Evolutionary conservation across 2,113 vertebrate species (phyloP), one percentile per base, ranked within the genome.

Genomic region (Halcyon malimbica): DNA sequence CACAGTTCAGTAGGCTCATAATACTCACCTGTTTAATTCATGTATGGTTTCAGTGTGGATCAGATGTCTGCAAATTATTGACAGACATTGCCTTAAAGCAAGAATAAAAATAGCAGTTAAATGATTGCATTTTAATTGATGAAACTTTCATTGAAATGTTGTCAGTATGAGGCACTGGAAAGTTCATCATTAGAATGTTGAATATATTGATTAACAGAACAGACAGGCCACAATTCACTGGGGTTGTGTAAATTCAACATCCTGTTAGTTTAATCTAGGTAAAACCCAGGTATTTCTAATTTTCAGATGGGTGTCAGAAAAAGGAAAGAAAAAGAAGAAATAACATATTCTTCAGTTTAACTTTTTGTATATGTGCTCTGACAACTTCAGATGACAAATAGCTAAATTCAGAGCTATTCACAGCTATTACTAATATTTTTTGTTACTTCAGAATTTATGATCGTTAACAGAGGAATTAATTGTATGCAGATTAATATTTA

Each of bases 81-180:
- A 88, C 67, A 95, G 64, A 83, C 26, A 42, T 37, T 89, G 50
- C 13, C 39, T 92, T 62, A 37, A 62, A 90, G n/a, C 33, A 74
- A 60, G 60, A 87, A 77, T 91, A 83, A 91, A 95, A 91, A 76
- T 68, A 92, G 76, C 16, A 93, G 18, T 53, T 75, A 73, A 82
- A 73, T 35, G 11, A 64, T 41, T 19, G 2, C 70, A 56, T 94
- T 96, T 96, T 94, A 41, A 54, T 74, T 93, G 79, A 93, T 67
- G 69, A 93, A 93, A 37, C 23, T 59, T 81, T 85, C 26, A 59
- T 19, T 95, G 94, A 96, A 96, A 91, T 95, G 41, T 48, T 93
- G 28, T 82, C 60, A 68, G 12, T 69, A 48, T 82, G 64, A 94
- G 71, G 17, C 46, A 46, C 50, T 90, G 65, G 28, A 64, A 96